These are phyloP conservation scores for Sinocyclocheilus maitianheensis DNA, from an alignment of 2,113 vertebrate species.

Conservation along the genomic window DNA sequence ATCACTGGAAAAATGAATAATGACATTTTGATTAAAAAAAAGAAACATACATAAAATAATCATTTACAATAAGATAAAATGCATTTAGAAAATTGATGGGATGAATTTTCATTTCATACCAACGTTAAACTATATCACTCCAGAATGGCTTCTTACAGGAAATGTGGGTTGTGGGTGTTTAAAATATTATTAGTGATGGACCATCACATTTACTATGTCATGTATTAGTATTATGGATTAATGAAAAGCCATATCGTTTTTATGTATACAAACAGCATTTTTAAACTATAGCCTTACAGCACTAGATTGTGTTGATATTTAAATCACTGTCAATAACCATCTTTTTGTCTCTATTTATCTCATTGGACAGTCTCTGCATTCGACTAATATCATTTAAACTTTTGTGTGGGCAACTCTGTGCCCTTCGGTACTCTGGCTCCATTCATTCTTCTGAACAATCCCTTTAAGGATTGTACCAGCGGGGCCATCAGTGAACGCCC, in stretches of 20 bases:
- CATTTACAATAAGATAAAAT: no score
- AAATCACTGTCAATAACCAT: conserved; percentile 39
- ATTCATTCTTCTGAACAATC: conserved; percentile 78
- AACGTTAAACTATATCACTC: no score
- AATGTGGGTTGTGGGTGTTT: no score
- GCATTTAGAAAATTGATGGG: no score
- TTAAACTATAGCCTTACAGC: conserved; percentile 66
- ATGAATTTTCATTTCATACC: no score
- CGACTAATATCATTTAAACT: conserved; percentile 68
- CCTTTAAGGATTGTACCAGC: conserved; percentile 76
- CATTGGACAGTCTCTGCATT: conserved; percentile 58
- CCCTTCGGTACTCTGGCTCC: conserved; percentile 77
- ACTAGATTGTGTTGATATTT: conserved; percentile 12
- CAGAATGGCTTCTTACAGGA: no score
- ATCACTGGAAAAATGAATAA: neutral
- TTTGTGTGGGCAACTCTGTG: conserved; percentile 75
- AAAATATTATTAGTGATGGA: neutral
- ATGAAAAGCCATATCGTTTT: no score
- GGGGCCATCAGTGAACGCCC: conserved; percentile 71
- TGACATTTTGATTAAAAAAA: neutral
- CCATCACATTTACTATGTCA: neutral
- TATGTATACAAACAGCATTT: conserved; percentile 18
- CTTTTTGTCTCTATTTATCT: conserved; percentile 40
- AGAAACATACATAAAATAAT: no score
- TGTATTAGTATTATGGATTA: no score